Evolutionary conservation across 2,797 vertebrate species (phyloP).

Genomic region (Chaunax sp.): DNA sequence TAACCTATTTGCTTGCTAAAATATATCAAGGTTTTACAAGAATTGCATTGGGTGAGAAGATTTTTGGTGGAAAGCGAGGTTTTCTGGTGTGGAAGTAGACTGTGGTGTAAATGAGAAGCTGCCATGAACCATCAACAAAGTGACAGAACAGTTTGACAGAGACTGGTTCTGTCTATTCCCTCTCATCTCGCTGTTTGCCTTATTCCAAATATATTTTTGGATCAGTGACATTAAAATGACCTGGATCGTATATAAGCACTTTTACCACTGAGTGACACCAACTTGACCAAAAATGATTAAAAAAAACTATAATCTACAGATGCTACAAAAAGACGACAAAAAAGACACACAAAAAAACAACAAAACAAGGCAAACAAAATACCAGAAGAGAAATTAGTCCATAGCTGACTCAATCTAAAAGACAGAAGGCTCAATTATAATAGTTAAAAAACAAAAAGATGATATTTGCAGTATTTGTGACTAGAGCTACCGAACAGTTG

Average conservation of each 20-base stretch:
- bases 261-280: background rate
- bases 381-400: background rate
- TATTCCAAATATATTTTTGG: background rate
- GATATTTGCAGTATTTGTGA: background rate
- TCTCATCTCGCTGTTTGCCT: background rate
- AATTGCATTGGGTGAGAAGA: background rate
- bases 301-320: background rate
- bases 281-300: background rate
- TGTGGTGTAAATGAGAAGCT: background rate
- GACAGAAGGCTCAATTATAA: background rate
- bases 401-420: background rate
- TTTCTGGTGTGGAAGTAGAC: background rate
- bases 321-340: constrained; percentile 2
- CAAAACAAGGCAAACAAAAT: background rate
- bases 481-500: background rate
- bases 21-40: background rate
- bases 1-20: background rate
- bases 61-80: background rate
- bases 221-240: background rate
- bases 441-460: background rate
- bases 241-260: constrained; percentile 3
- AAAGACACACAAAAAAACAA: background rate
- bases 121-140: background rate
- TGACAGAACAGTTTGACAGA: background rate
- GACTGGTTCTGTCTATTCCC: background rate